Percentiles rank a stretch among this genome's conserved stretches.
phyloP scores from a whole-genome alignment of 2,797 vertebrate genomes.

The Falco columbarius region DNA sequence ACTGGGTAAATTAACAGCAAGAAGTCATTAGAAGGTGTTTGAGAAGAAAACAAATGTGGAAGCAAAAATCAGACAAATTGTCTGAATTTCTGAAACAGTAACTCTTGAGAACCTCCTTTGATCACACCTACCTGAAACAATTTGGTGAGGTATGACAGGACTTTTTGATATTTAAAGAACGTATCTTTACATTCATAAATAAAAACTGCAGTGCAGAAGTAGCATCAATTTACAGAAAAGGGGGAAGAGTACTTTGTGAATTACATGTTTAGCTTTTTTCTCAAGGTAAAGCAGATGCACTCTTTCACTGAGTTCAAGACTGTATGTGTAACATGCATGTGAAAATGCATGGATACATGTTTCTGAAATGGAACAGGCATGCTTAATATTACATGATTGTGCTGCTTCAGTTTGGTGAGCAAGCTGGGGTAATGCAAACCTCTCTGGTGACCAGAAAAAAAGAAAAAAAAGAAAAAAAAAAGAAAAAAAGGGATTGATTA shows the following conservation, averaged over 20 bases:
- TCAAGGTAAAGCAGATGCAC: neutral
- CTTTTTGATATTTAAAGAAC: neutral
- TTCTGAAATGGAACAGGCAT: neutral
- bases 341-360: neutral
- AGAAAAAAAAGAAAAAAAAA: too few relatives aligned
- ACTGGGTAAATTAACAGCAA: neutral
- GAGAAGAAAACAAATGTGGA: neutral
- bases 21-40: neutral
- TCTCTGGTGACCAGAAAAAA: neutral
- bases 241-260: neutral
- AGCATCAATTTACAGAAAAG: neutral
- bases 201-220: neutral
- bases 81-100: neutral
- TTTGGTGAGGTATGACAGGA: neutral
- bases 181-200: neutral
- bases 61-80: neutral
- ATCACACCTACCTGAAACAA: neutral
- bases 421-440: neutral
- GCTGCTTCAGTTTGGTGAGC: neutral
- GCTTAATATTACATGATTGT: neutral
- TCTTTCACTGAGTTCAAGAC: neutral
- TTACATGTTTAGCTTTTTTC: neutral
- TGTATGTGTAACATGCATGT: neutral
- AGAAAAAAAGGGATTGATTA: neutral
- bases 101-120: neutral